Evolutionary conservation across 1,140 invertebrate genomes (phyloP), one percentile per base, ranked within the genome.

Genomic region (Pararge aegeria): DNA sequence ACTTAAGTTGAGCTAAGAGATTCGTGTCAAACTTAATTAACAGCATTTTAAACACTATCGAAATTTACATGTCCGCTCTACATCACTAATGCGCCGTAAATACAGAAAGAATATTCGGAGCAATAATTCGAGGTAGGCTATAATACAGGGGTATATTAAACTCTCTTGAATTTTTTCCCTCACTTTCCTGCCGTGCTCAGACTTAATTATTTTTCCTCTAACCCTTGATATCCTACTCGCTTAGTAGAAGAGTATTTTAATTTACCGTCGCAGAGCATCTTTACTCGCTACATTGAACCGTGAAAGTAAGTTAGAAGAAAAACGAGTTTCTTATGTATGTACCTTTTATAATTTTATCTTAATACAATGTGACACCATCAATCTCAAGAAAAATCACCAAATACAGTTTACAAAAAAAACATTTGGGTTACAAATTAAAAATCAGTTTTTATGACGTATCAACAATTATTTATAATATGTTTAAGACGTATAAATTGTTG

Each of bases 81-180:
- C 68, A 56, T 62, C 64, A 59, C 64, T 75, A 64, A 24, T 24
- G 5, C 7, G 27, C 42, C 21, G 52, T 59, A 66, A 54, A 56
- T 54, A 51, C 56, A 15, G 62, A 61, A 56, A 56, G 57, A 68
- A 64, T 71, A 71, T 74, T 70, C 66, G 66, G 66, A 75, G 68
- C 67, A 80, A 72, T 82, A 79, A 79, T 75, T 78, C 66, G 67
- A 66, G 64, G 56, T 67, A 67, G 66, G 63, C 46, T 59, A 66
- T 71, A 75, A 75, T 66, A 61, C 63, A 60, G 55, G 67, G 68
- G 68, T 78, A 70, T 79, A 78, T 82, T 79, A 82, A 75, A 75
- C 55, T 68, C 61, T 62, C 64, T 70, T 66, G 71, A 73, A 78
- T 75, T 81, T 81, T 40, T 79, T 75, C 62, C 60, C 70, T 65